Percentiles rank a stretch among this genome's conserved stretches.
phyloP scores from a whole-genome alignment of 2,113 vertebrate species.

The Psilopsiagon aurifrons region DNA sequence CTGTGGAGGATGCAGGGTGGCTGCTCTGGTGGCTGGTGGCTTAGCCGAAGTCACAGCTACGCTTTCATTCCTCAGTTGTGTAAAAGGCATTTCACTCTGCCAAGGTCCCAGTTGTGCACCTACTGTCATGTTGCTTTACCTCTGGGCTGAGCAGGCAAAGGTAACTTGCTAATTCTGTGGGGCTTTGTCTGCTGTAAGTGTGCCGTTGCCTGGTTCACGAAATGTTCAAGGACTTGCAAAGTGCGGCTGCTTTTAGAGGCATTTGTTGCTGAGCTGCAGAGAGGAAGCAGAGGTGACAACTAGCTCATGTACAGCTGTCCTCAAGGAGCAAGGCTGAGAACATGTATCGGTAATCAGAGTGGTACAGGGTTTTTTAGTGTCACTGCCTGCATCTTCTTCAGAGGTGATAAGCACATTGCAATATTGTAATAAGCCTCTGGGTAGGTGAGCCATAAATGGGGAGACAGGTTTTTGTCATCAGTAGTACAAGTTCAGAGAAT shows the following conservation, averaged over 20 bases:
- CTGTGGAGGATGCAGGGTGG: background rate
- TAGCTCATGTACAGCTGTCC: background rate
- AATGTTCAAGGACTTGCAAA: background rate
- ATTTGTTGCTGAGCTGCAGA: background rate
- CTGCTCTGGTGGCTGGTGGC: background rate
- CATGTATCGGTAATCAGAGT: background rate
- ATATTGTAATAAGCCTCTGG: background rate
- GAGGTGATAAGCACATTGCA: background rate
- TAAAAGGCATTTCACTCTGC: background rate
- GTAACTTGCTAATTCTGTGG: background rate
- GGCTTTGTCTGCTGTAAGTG: background rate
- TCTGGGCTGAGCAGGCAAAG: background rate
- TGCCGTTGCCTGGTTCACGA: background rate
- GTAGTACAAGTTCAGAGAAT: background rate
- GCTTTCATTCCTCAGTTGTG: background rate
- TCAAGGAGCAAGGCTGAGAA: background rate
- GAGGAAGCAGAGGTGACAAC: background rate
- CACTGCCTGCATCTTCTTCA: background rate
- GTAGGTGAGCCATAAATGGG: background rate
- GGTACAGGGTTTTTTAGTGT: background rate
- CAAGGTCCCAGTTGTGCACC: fast-evolving
- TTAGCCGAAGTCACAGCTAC: background rate
- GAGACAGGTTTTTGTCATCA: background rate
- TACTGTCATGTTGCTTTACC: background rate
- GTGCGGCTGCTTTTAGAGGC: background rate